phyloP scores from a whole-genome alignment of 2,888 invertebrate species.

The Ametastegia equiseti region DNA sequence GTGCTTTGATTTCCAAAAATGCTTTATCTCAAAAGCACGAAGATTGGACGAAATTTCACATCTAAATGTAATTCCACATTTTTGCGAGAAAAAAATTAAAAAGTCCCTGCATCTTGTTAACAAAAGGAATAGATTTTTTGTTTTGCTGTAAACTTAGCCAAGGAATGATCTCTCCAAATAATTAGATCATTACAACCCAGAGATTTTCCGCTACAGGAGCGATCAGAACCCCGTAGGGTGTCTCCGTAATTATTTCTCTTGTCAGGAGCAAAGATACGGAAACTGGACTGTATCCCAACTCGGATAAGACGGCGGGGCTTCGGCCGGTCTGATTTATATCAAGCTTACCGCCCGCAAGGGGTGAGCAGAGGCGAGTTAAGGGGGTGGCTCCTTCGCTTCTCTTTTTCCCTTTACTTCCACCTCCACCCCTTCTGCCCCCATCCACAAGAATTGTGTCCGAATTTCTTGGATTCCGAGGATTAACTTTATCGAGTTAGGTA shows the following conservation, averaged over 20 bases:
- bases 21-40: neutral
- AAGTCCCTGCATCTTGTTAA: neutral
- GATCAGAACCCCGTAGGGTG: conserved; percentile 19
- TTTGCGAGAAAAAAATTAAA: neutral
- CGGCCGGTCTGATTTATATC: conserved; percentile 42
- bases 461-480: conserved; percentile 45
- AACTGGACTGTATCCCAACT: conserved; percentile 43
- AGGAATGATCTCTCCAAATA: neutral
- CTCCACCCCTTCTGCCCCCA: conserved; percentile 19
- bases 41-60: neutral
- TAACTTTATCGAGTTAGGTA: conserved; percentile 49
- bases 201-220: conserved; percentile 3
- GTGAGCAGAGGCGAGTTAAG: conserved; percentile 1
- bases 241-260: conserved; percentile 46
- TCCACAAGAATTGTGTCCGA: conserved; percentile 47
- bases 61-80: too few species aligned
- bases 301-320: conserved; percentile 42
- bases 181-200: neutral
- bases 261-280: conserved; percentile 23
- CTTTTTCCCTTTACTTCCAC: conserved; percentile 54
- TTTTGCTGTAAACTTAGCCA: neutral
- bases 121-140: neutral
- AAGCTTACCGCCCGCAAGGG: conserved; percentile 41
- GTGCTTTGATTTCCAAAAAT: neutral
- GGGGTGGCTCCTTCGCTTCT: conserved; percentile 51